A percentile compares a stretch with the other conserved stretches of the same genome.
phyloP scores from a whole-genome alignment of 2,113 vertebrate species.

The Trichechus manatus region DNA sequence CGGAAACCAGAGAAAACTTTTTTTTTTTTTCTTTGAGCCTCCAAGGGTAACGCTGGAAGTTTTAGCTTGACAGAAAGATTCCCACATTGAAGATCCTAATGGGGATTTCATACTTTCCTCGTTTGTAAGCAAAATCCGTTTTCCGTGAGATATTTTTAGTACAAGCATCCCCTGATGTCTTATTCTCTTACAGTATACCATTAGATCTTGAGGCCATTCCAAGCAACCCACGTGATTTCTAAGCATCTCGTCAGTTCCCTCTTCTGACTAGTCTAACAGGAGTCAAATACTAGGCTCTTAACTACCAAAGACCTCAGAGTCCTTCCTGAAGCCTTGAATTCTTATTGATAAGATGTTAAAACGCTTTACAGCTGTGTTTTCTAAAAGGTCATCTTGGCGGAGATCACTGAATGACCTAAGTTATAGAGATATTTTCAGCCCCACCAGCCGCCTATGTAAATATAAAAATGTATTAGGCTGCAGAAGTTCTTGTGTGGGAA shows the following conservation, averaged over 20 bases:
- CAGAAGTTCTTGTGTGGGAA: slow-evolving; percentile 80
- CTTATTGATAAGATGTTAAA: not conserved
- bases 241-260: slow-evolving; percentile 80
- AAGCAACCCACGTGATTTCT: slow-evolving; percentile 84
- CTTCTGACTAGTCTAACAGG: slow-evolving; percentile 74
- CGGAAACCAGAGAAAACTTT: slow-evolving; percentile 44
- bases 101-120: slow-evolving; percentile 84
- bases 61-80: slow-evolving; percentile 76
- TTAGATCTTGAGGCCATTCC: slow-evolving; percentile 84
- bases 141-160: slow-evolving; percentile 87
- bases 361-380: not conserved
- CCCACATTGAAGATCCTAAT: slow-evolving; percentile 75
- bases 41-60: slow-evolving; percentile 2
- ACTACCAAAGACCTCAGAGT: slow-evolving; percentile 65
- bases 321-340: slow-evolving; percentile 24
- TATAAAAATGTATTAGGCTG: slow-evolving; percentile 77
- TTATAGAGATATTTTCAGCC: slow-evolving; percentile 70
- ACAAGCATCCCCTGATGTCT: slow-evolving; percentile 77
- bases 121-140: slow-evolving; percentile 85
- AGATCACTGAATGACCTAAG: slow-evolving; percentile 45
- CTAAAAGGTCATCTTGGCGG: not conserved
- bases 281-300: slow-evolving; percentile 65
- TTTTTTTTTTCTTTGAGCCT: slow-evolving; percentile 48
- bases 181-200: slow-evolving; percentile 84
- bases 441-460: slow-evolving; percentile 38